Conservation (phyloP, 2,888 invertebrate genomes). For the Ecliptopera silaceata region DNA sequence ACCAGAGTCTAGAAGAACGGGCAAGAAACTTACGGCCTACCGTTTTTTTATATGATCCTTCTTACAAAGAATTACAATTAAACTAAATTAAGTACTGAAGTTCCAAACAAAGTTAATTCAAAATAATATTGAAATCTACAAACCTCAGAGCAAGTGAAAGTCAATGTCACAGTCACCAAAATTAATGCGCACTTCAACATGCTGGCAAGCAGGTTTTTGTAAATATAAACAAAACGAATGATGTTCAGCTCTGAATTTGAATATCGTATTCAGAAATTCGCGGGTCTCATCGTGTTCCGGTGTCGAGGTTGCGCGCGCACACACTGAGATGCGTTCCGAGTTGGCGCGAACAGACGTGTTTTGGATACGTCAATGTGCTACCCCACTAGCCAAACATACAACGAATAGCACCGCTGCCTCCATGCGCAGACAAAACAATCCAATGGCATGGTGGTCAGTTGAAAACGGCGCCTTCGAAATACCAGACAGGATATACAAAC, state of each 20-base stretch:
- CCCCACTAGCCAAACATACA: slow-evolving; percentile 58
- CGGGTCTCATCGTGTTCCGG: slow-evolving; percentile 64
- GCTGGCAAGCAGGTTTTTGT: slow-evolving; percentile 46
- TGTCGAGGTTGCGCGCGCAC: slow-evolving; percentile 64
- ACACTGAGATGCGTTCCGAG: slow-evolving; percentile 66
- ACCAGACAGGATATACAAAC: neutral
- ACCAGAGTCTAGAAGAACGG: no score
- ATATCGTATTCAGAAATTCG: slow-evolving; percentile 62
- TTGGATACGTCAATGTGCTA: slow-evolving; percentile 56
- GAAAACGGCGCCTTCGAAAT: neutral
- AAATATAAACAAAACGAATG: slow-evolving; percentile 46
- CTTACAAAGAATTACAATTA: no score
- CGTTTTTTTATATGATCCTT: no score
- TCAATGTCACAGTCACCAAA: slow-evolving; percentile 62
- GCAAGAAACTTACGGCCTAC: no score
- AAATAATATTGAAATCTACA: slow-evolving; percentile 42
- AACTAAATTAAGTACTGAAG: no score
- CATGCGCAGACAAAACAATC: slow-evolving; percentile 20
- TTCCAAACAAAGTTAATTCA: neutral
- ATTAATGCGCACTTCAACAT: slow-evolving; percentile 72
- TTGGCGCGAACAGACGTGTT: slow-evolving; percentile 58
- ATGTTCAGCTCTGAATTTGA: slow-evolving; percentile 40
- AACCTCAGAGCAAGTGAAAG: slow-evolving; percentile 70
- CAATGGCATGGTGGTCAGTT: slow-evolving; percentile 2
- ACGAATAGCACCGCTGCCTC: slow-evolving; percentile 23